Base-by-base conservation (phyloP, 2,113 vertebrate species). In the Siphamia tubifer region DNA sequence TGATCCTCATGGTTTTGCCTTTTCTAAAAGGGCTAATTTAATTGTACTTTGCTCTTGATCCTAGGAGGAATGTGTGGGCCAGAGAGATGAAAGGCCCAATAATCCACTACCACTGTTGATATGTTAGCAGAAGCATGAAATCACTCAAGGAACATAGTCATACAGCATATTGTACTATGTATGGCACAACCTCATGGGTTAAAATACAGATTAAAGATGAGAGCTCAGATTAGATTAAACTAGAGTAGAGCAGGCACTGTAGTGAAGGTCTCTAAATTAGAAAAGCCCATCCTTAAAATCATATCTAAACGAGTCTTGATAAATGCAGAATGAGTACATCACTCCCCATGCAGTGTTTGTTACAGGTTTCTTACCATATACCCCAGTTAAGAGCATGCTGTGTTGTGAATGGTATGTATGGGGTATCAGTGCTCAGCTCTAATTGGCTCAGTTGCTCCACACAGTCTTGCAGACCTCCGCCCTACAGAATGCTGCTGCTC, bases 41-140 rank as follows among this genome's bases (percentile, higher is more conserved):
- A 90, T 83, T 90, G 88, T 70, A 85, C 89, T 88, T 89, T 85
- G 53, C 68, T 55, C 80, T 83, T 94, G 90, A 93, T 93, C 92
- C 92, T 80, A 43, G 49, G 69, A 89, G 78, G 89, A 92, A 93
- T 94, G 92, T 77, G 79, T 61, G 54, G 60, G 74, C 74, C 67
- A 82, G 32, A 9, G 75, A 88, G 84, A 90, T 91, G 85, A 92
- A 93, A 92, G 86, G 44, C 68, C 49, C 48, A 82, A 74, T 91
- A 92, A 92, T 90, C 89, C 77, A 82, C 76, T 28, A 71, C 77
- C 39, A 70, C 49, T 55, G 64, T 38, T 68, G 65, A 88, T 45
- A 61, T 76, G 58, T 56, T 68, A 54, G 47, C 43, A 68, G 51
- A 72, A 68, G 68, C 38, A 68, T 21, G 66, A 69, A 72, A 60